A percentile compares a stretch with the other conserved stretches of the same genome.
phyloP scores from a whole-genome alignment of 2,113 vertebrate genomes.

The Cryptotis parvus region DNA sequence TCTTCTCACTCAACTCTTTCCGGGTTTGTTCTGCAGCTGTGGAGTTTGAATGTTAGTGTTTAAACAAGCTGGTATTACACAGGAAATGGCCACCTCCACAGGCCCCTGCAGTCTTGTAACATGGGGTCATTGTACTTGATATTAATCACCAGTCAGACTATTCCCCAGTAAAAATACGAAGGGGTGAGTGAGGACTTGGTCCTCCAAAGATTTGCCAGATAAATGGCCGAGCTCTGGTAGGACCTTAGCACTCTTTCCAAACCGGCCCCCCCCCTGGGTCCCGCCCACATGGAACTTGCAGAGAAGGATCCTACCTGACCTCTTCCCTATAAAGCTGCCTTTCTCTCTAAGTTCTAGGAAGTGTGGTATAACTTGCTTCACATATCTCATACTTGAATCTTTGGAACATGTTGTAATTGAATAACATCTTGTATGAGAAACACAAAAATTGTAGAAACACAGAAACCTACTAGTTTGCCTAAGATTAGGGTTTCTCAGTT shows the following conservation, averaged over 20 bases:
- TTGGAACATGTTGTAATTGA: conserved; percentile 42
- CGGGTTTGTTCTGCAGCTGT: conserved; percentile 91
- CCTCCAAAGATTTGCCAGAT: conserved; percentile 66
- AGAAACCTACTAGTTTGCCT: conserved; percentile 40
- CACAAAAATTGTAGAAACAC: conserved; percentile 31
- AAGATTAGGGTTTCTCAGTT: conserved; percentile 49
- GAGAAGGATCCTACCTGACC: conserved; percentile 37
- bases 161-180: conserved; percentile 82
- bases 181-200: conserved; percentile 51
- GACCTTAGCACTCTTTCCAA: not conserved
- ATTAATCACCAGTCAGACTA: conserved; percentile 88
- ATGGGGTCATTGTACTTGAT: conserved; percentile 89
- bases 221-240: conserved; percentile 41
- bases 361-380: conserved; percentile 26
- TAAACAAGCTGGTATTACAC: conserved; percentile 92
- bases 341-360: conserved; percentile 49
- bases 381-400: conserved; percentile 58
- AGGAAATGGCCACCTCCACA: conserved; percentile 90
- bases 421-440: conserved; percentile 32
- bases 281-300: not conserved
- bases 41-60: conserved; percentile 89
- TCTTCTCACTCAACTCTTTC: conserved; percentile 88
- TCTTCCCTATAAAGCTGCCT: conserved; percentile 55
- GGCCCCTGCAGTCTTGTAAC: conserved; percentile 88
- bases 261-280: not conserved